phyloP scores from a whole-genome alignment of 2,797 vertebrate species.

The Silurus lanzhouensis region DNA sequence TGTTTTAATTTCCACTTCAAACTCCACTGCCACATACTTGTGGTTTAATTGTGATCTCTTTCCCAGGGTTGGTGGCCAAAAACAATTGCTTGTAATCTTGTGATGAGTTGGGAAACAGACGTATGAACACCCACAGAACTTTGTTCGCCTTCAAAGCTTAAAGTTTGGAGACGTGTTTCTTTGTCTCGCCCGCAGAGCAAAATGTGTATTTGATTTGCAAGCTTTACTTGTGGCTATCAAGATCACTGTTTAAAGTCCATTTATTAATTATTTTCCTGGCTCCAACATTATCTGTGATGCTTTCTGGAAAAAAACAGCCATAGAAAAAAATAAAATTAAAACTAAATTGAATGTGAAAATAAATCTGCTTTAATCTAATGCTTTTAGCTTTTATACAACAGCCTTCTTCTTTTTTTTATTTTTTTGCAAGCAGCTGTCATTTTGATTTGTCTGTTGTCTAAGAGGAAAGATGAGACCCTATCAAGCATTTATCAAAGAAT shows the following conservation, averaged over 20 bases:
- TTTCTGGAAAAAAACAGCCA: slow-evolving; percentile 6
- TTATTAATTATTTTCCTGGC: slow-evolving; percentile 39
- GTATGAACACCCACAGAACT: slow-evolving; percentile 41
- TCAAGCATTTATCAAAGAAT: slow-evolving; percentile 52
- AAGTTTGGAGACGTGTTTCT: slow-evolving; percentile 46
- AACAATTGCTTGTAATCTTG: slow-evolving; percentile 48
- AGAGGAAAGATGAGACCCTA: slow-evolving; percentile 49
- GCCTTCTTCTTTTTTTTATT: neutral
- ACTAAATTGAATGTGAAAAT: neutral
- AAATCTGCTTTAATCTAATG: slow-evolving; percentile 37
- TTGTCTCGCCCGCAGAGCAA: slow-evolving; percentile 37
- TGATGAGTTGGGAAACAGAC: slow-evolving; percentile 38
- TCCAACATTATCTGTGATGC: slow-evolving; percentile 27
- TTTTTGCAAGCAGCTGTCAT: slow-evolving; percentile 38
- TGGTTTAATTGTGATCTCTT: slow-evolving; percentile 52
- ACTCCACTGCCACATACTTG: slow-evolving; percentile 41
- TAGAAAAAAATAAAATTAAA: slow-evolving; percentile 17
- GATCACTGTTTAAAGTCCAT: slow-evolving; percentile 21
- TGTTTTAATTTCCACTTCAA: slow-evolving; percentile 45
- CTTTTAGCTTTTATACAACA: slow-evolving; percentile 34
- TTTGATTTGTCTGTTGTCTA: slow-evolving; percentile 54
- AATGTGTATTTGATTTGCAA: slow-evolving; percentile 48
- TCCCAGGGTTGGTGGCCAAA: slow-evolving; percentile 48
- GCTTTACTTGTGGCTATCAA: slow-evolving; percentile 38
- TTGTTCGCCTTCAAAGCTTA: slow-evolving; percentile 46